phyloP scores from a whole-genome alignment of 2,888 invertebrate genomes.

The Gasteruption jaculator region DNA sequence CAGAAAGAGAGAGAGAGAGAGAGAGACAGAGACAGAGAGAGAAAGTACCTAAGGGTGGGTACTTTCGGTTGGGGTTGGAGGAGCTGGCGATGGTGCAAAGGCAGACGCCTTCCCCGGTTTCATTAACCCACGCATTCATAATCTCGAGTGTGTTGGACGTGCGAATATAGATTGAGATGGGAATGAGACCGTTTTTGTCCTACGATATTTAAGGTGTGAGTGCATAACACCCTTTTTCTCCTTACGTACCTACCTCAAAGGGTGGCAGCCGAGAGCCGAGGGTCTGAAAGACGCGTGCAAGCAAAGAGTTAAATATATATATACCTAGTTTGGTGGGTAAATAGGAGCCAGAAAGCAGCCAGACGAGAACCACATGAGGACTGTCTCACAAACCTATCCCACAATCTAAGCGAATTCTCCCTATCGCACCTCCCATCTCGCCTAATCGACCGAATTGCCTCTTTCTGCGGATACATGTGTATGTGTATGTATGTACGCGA shows the following conservation, averaged over 20 bases:
- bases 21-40: conserved; percentile 3
- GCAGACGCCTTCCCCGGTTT: conserved; percentile 46
- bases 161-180: conserved; percentile 53
- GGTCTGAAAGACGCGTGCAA: conserved; percentile 35
- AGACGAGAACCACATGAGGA: no score
- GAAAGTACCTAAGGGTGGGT: conserved; percentile 11
- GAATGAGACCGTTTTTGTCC: conserved; percentile 50
- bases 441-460: conserved; percentile 29
- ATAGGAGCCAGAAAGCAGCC: conserved; percentile 45
- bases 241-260: no score
- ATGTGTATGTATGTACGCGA: no score
- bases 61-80: conserved; percentile 20
- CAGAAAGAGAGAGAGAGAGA: conserved; percentile 1
- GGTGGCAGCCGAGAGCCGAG: conserved; percentile 27
- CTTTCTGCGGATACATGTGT: conserved; percentile 1
- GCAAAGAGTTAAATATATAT: no score
- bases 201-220: conserved; percentile 41
- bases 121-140: conserved; percentile 51
- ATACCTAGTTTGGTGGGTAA: conserved; percentile 38
- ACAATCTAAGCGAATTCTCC: conserved; percentile 42
- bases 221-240: no score
- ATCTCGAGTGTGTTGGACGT: conserved; percentile 51
- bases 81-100: conserved; percentile 38
- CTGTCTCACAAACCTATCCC: conserved; percentile 37
- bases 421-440: conserved; percentile 31